Evolutionary conservation across 2,797 vertebrate genomes (phyloP).

Genomic region (Helicolenus hilgendorfi): DNA sequence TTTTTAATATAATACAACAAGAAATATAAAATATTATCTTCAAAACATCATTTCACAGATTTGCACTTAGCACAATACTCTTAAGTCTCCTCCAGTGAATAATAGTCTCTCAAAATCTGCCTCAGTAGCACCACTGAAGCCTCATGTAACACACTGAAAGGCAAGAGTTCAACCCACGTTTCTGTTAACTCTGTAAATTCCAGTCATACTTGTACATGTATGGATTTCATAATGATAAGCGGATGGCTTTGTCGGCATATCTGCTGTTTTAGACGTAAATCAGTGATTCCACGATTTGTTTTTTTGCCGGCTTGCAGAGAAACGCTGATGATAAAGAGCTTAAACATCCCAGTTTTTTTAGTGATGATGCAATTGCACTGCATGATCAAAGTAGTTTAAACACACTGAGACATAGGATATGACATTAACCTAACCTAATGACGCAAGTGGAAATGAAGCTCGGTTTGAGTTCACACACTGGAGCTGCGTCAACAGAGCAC

Average conservation of each 20-base stretch:
- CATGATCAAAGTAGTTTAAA: background rate
- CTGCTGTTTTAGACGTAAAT: background rate
- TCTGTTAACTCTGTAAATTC: background rate
- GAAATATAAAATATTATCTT: background rate
- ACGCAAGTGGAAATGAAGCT: slow-evolving; percentile 19
- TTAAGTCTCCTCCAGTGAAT: background rate
- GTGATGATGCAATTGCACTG: background rate
- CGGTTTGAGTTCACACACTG: slow-evolving; percentile 8
- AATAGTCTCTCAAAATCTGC: background rate
- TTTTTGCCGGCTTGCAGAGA: background rate
- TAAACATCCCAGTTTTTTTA: background rate
- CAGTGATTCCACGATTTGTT: background rate
- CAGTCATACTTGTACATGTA: background rate
- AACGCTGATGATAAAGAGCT: background rate
- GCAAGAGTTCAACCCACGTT: background rate
- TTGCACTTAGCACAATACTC: background rate
- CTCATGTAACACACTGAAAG: background rate
- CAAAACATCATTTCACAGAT: background rate
- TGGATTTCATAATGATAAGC: background rate
- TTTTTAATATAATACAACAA: background rate
- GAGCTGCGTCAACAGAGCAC: slow-evolving; percentile 25
- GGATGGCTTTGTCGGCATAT: background rate
- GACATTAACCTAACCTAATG: background rate
- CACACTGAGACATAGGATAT: background rate
- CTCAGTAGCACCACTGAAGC: background rate